These are phyloP conservation scores for Microcebus tavaratra DNA, from an alignment of 2,113 vertebrate species.

Conservation along the genomic window DNA sequence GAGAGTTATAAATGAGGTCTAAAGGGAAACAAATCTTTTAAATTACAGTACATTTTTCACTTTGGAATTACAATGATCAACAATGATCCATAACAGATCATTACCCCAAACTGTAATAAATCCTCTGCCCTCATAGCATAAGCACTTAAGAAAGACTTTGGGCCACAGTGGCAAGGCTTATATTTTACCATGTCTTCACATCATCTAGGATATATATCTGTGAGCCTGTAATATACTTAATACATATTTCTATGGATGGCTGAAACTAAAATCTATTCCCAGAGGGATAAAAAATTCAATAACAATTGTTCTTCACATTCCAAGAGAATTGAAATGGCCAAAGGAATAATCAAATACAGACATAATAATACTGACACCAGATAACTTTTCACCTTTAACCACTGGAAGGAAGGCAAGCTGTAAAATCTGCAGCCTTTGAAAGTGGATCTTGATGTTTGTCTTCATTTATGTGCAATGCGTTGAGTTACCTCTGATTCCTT, in stretches of 20 bases:
- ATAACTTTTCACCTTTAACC: constrained; percentile 50
- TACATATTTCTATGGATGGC: constrained; percentile 33
- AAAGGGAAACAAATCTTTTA: constrained; percentile 78
- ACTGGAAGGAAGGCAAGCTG: not conserved
- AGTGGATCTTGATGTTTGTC: not conserved
- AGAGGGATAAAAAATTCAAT: constrained; percentile 44
- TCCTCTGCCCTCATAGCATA: constrained; percentile 58
- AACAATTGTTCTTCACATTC: constrained; percentile 37
- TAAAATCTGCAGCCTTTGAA: not conserved
- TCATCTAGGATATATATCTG: constrained; percentile 34
- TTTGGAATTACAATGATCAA: constrained; percentile 75
- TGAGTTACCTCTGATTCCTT: not conserved
- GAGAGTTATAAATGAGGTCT: constrained; percentile 78
- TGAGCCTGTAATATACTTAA: constrained; percentile 15
- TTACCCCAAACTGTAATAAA: constrained; percentile 72
- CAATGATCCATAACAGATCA: constrained; percentile 73
- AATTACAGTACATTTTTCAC: constrained; percentile 75
- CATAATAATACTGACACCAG: constrained; percentile 32
- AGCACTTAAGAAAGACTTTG: constrained; percentile 40
- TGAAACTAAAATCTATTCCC: constrained; percentile 29
- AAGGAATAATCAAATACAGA: constrained; percentile 14
- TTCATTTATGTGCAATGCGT: not conserved
- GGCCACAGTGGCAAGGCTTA: not conserved
- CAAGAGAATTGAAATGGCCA: constrained; percentile 34
- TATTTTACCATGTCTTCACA: constrained; percentile 49